phyloP scores from a whole-genome alignment of 2,113 vertebrate genomes.

The Psittacus erithacus region DNA sequence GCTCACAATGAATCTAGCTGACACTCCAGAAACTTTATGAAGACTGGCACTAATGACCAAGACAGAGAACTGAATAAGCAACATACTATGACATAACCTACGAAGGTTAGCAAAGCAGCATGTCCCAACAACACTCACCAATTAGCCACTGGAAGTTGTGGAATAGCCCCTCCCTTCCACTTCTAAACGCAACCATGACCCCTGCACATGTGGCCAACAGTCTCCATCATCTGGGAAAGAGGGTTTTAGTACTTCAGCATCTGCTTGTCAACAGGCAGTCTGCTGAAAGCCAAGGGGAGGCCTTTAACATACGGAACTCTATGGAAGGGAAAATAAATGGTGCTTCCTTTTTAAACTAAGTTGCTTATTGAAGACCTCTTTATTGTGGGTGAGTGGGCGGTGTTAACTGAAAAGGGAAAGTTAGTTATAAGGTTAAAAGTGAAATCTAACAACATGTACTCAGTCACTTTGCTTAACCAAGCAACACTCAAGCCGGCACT shows the following conservation, averaged over 20 bases:
- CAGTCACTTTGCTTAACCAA: background rate
- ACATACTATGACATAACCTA: accelerated
- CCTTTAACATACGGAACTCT: background rate
- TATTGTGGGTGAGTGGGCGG: accelerated
- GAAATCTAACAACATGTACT: background rate
- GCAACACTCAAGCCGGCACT: background rate
- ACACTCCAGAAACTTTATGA: background rate
- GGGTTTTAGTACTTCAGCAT: background rate
- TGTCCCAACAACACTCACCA: background rate
- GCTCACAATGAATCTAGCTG: background rate
- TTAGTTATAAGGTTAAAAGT: background rate
- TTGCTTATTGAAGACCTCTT: background rate
- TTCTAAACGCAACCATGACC: background rate
- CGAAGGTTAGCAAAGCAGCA: background rate
- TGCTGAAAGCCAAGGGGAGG: background rate
- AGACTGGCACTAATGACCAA: background rate
- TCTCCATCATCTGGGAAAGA: background rate
- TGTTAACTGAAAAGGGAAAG: background rate
- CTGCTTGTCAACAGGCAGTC: background rate
- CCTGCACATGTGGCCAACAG: accelerated
- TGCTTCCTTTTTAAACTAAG: background rate
- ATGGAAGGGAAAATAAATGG: background rate
- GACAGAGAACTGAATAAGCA: background rate
- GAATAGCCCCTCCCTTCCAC: background rate
- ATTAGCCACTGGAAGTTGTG: background rate